Base-by-base conservation (phyloP, 2,113 vertebrate species). In the Cynoglossus semilaevis region DNA sequence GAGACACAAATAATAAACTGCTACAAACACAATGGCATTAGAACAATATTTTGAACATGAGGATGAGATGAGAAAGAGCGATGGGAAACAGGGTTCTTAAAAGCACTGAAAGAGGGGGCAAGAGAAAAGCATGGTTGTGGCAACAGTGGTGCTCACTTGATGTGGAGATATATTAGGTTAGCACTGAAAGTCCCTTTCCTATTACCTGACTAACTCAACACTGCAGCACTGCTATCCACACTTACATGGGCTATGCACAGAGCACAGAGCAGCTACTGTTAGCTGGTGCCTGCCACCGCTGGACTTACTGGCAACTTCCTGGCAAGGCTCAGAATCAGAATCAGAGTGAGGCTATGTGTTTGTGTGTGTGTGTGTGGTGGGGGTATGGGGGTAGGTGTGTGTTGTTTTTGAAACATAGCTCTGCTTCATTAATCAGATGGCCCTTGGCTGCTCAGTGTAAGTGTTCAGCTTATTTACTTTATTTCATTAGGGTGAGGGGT, bases 171-270 rank as follows among this genome's bases (percentile, higher is more conserved):
- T 74, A 84, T 86, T 67, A 89, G 80, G 84, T 90, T 88, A 93
- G 74, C 58, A 63, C 72, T 63, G 86, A 53, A 89, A 89, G 83
- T 89, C 81, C 88, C 86, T 78, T 29, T 64, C 79, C 84, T 84
- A 87, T 90, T 86, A 89, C 73, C 75, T 88, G 78, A 88, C 89
- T 90, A 90, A 83, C 77, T 81, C 81, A 86, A 92, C 87, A 84
- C 59, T 14, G 38, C 67, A 53, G 53, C 17, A 8, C 71, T 74
- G 61, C 74, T 71, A 85, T 77, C 74, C 70, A 83, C 71, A 77
- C 74, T 72, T 74, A 63, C 76, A 61, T 74, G 60, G 74, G 76
- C 79, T 78, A 80, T 76, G 68, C 75, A 68, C 50, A 61, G 42
- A 44, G 74, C 76, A 91, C 86, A 90, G 87, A 88, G 75, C 57